These are phyloP conservation scores for Onychostruthus taczanowskii DNA, from an alignment of 2,113 vertebrate genomes.

Conservation along the genomic window DNA sequence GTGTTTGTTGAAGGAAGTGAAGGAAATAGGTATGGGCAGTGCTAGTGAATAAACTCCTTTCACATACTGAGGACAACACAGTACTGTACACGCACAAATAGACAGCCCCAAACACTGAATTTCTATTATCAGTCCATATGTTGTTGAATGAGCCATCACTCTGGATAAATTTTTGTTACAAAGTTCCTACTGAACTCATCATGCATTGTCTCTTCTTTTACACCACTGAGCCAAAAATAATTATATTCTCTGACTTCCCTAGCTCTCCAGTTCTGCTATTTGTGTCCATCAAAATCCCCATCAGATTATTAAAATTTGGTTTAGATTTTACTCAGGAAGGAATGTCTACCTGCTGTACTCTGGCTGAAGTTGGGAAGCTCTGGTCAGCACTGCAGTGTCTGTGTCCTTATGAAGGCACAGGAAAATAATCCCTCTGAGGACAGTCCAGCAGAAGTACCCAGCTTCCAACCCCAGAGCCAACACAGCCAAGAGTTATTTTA, in stretches of 20 bases:
- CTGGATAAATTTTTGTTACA: not conserved
- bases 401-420: not conserved
- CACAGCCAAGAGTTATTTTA: not conserved
- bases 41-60: not conserved
- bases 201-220: not conserved
- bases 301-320: not conserved
- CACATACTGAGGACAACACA: not conserved
- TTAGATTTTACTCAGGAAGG: not conserved
- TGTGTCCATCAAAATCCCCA: not conserved
- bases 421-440: not conserved
- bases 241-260: not conserved
- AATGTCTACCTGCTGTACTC: not conserved
- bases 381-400: not conserved
- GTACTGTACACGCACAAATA: not conserved
- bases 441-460: not conserved
- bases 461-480: not conserved
- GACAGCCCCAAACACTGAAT: not conserved
- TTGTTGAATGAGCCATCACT: not conserved
- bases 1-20: not conserved
- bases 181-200: not conserved
- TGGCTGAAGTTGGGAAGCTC: not conserved
- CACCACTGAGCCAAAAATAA: not conserved
- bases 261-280: not conserved
- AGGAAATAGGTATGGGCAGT: not conserved
- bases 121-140: fast-evolving